Evolutionary conservation across 2,113 vertebrate genomes (phyloP).

Genomic region (Rhizomys pruinosus): DNA sequence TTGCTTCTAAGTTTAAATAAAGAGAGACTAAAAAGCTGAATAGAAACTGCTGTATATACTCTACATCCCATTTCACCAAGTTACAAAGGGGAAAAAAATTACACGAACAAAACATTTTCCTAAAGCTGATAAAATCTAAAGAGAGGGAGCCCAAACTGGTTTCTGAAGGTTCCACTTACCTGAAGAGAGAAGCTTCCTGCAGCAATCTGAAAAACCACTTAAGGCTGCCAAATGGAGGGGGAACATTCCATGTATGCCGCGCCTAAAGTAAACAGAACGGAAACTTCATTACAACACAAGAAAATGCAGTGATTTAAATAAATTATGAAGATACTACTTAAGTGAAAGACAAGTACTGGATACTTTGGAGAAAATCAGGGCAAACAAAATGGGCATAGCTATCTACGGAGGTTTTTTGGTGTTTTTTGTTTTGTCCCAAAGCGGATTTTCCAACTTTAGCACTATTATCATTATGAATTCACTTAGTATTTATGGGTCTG

Average conservation of each 20-base stretch:
- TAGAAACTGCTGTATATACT: neutral
- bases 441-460: neutral
- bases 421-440: neutral
- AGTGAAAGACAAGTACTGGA: neutral
- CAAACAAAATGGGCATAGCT: neutral
- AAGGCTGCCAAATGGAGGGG: constrained; percentile 98
- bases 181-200: constrained; percentile 97
- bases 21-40: neutral
- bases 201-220: constrained; percentile 99
- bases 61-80: neutral
- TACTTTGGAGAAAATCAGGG: neutral
- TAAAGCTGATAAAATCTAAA: neutral
- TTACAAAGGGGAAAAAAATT: neutral
- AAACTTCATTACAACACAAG: constrained; percentile 77
- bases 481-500: neutral
- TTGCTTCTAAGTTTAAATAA: neutral
- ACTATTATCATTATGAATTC: neutral
- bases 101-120: constrained; percentile 41
- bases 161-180: constrained; percentile 84
- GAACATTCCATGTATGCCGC: constrained; percentile 98
- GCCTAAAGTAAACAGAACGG: constrained; percentile 88
- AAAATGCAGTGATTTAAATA: constrained; percentile 49
- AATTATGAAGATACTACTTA: neutral
- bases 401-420: no score
- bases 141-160: neutral